phyloP scores from a whole-genome alignment of 2,797 vertebrate genomes.

The Pitangus sulphuratus region DNA sequence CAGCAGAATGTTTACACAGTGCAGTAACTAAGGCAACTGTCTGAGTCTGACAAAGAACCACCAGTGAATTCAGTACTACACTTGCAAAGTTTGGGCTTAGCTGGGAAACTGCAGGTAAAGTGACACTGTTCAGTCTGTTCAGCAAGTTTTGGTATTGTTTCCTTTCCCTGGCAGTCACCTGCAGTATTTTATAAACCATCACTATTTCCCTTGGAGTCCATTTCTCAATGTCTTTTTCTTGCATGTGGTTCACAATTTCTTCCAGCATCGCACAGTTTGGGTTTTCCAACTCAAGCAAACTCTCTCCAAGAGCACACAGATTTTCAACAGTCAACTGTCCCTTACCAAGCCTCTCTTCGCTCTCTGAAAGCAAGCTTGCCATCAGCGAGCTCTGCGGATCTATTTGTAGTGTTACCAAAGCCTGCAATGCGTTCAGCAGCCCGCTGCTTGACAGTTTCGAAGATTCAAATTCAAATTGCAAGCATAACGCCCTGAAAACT shows the following conservation, averaged over 20 bases:
- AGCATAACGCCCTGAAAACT: conserved; percentile 81
- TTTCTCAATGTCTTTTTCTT: conserved; percentile 60
- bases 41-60: conserved; percentile 80
- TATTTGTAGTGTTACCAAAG: conserved; percentile 80
- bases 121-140: conserved; percentile 80
- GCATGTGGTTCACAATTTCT: conserved; percentile 78
- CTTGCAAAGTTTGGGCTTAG: conserved; percentile 79
- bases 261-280: conserved; percentile 63
- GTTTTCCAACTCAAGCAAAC: conserved; percentile 80
- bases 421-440: conserved; percentile 82
- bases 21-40: conserved; percentile 82
- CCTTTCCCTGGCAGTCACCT: conserved; percentile 54
- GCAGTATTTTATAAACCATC: conserved; percentile 82
- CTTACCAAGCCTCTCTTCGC: conserved; percentile 77
- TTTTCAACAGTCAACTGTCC: conserved; percentile 72
- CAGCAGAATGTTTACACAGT: conserved; percentile 82
- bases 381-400: conserved; percentile 83
- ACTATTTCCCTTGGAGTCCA: conserved; percentile 80
- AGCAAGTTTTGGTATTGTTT: conserved; percentile 79
- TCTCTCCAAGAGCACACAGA: conserved; percentile 83
- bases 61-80: conserved; percentile 79
- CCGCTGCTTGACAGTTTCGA: conserved; percentile 75
- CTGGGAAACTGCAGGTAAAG: conserved; percentile 60
- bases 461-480: conserved; percentile 81
- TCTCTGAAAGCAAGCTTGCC: conserved; percentile 82